A percentile compares a stretch with the other conserved stretches of the same genome.
Evolutionary conservation across 2,888 invertebrate genomes (phyloP).

Genomic region (Hoplodrina blanda): DNA sequence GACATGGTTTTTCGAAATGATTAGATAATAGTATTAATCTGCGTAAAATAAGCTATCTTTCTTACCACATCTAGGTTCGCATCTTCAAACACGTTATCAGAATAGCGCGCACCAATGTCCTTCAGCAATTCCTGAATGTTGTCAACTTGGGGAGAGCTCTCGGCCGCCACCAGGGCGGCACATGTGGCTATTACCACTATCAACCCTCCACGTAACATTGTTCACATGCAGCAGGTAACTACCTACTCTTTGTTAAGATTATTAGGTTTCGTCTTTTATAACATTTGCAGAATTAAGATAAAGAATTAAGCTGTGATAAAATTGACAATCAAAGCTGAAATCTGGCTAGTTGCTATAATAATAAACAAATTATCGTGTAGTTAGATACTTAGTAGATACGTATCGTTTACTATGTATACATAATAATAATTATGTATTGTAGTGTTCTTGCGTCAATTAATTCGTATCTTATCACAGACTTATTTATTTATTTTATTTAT

Average conservation of each 20-base stretch:
- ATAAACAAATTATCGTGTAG: conserved; percentile 33
- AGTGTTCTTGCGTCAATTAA: conserved; percentile 36
- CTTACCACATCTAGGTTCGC: conserved; percentile 82
- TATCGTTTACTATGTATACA: conserved; percentile 1
- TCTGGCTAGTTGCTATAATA: conserved; percentile 10
- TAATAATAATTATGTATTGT: conserved; percentile 6
- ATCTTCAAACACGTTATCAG: conserved; percentile 80
- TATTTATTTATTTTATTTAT: no score
- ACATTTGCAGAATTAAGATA: conserved; percentile 40
- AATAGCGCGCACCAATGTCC: conserved; percentile 67
- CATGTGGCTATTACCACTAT: conserved; percentile 53
- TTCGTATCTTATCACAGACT: conserved; percentile 31
- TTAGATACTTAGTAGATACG: conserved; percentile 6
- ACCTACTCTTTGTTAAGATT: conserved; percentile 3
- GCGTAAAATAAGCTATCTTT: conserved; percentile 36
- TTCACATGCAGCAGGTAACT: conserved; percentile 20
- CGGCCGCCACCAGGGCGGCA: conserved; percentile 59
- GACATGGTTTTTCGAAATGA: neutral
- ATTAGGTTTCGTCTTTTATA: conserved; percentile 64
- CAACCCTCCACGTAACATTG: conserved; percentile 59
- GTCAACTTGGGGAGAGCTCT: conserved; percentile 72
- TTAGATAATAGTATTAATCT: neutral
- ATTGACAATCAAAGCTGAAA: conserved; percentile 32
- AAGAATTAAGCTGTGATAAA: conserved; percentile 49
- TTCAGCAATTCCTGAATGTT: conserved; percentile 68